Evolutionary conservation across 92 coral and sea anemone species (phyloP).

Genomic region (Epizoanthus ramosus): DNA sequence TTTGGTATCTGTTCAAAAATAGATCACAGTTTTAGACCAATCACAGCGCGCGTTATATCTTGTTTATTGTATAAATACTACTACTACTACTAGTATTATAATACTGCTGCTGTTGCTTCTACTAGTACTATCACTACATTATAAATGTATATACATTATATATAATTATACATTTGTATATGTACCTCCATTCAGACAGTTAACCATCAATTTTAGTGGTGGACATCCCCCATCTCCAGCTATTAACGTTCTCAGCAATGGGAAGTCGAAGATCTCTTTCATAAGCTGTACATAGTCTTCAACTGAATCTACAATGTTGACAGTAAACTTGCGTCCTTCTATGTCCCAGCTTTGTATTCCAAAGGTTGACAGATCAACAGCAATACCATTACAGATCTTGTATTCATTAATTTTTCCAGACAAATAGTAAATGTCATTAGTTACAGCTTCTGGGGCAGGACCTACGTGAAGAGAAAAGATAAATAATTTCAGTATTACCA

Average conservation of each 20-base stretch:
- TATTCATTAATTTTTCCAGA: conserved; percentile 73
- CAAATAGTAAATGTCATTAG: conserved; percentile 75
- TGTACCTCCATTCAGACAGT: conserved; percentile 94
- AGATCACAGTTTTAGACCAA: too few species aligned
- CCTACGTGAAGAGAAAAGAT: conserved; percentile 44
- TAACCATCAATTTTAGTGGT: conserved; percentile 73
- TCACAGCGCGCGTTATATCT: too few species aligned
- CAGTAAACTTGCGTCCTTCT: conserved; percentile 80
- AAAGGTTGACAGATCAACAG: conserved; percentile 70
- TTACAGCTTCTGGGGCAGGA: conserved; percentile 95
- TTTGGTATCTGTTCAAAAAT: too few species aligned
- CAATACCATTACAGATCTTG: conserved; percentile 74
- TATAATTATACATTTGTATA: too few species aligned
- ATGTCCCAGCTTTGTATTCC: conserved; percentile 86
- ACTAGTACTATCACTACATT: too few species aligned
- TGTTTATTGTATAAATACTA: too few species aligned
- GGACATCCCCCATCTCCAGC: conserved; percentile 53
- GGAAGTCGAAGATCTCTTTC: conserved; percentile 95
- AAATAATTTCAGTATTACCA: neutral
- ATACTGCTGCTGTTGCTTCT: too few species aligned
- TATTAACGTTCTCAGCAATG: conserved; percentile 70
- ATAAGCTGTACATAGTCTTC: conserved; percentile 83
- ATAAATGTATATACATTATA: too few species aligned
- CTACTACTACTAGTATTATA: too few species aligned
- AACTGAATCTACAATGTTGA: conserved; percentile 83